phyloP scores from a whole-genome alignment of 1,140 invertebrate genomes.

The Trachymyrmex cornetzi region DNA sequence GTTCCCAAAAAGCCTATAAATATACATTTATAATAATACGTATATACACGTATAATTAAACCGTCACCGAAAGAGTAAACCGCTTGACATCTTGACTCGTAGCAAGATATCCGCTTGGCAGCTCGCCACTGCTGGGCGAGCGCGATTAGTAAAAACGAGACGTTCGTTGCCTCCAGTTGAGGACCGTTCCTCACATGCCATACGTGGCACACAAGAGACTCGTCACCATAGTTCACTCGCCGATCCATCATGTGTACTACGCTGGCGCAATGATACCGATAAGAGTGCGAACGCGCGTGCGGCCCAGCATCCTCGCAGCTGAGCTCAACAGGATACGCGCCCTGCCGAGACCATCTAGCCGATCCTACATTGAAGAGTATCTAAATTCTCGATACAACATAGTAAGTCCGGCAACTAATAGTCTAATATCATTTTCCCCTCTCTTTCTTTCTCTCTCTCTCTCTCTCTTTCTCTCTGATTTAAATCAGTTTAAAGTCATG shows the following conservation, averaged over 20 bases:
- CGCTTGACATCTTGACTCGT: not conserved
- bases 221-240: slow-evolving; percentile 84
- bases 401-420: slow-evolving; percentile 86
- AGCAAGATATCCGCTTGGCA: not conserved
- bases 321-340: slow-evolving; percentile 91
- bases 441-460: not conserved
- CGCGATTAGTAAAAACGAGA: slow-evolving; percentile 71
- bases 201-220: slow-evolving; percentile 90
- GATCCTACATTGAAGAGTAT: slow-evolving; percentile 91
- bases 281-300: slow-evolving; percentile 88
- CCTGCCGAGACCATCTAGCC: slow-evolving; percentile 88
- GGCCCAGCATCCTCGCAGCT: slow-evolving; percentile 90
- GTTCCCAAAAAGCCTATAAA: not conserved
- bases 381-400: slow-evolving; percentile 91
- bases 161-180: slow-evolving; percentile 81
- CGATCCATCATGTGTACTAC: slow-evolving; percentile 80
- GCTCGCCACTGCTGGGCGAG: slow-evolving; percentile 28
- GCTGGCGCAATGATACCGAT: slow-evolving; percentile 81
- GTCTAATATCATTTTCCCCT: slow-evolving; percentile 18
- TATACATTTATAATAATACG: not conserved
- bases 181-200: slow-evolving; percentile 86
- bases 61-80: slow-evolving; percentile 10
- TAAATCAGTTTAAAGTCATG: not conserved
- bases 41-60: not conserved
- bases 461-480: not conserved